Evolutionary conservation across 2,797 vertebrate genomes (phyloP), one percentile per base, ranked within the genome.

Genomic region (Dermochelys coriacea): DNA sequence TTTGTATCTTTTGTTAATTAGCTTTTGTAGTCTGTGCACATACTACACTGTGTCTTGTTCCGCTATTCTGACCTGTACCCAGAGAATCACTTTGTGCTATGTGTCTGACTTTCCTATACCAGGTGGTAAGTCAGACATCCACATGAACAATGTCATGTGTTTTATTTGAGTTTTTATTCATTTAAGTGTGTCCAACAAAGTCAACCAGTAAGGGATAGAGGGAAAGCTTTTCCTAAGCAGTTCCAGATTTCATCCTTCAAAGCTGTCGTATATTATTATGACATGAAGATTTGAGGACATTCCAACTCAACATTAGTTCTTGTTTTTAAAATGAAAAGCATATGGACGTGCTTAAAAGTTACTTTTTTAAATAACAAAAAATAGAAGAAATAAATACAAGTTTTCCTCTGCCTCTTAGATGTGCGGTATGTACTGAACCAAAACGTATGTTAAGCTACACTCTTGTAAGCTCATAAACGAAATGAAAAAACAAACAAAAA

Each of bases 221-320:
- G 80, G 89, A 50, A 54, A 6, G 4, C 23, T 87, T 95, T 96
- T 94, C 85, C 91, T 96, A 96, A 94, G 79, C 77, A 93, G 51
- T 96, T 95, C 89, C 96, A 97, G 94, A 97, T 96, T 94, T 92
- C 45, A 83, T 83, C 49, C 80, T 88, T 94, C 61, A 93, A 91
- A 94, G 59, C 52, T 50, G 90, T 86, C 61, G 45, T 96, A 54
- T 12, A 8, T 91, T 92, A 90, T 82, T 90, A 78, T 87, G 85
- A 96, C 89, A 91, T 88, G 85, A 93, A 8, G 83, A 90, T 93
- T 91, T 96, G 41, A 91, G 86, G 81, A 71, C 59, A 92, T 96
- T 96, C 84, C 94, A 97, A 34, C 84, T 89, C 90, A 89, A 95
- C 95, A 96, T 97, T 80, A 77, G 83, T 31, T 88, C 64, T 87